Evolutionary conservation across 2,888 invertebrate genomes (phyloP), one percentile per base, ranked within the genome.

Genomic region (Sphaerophoria taeniata): DNA sequence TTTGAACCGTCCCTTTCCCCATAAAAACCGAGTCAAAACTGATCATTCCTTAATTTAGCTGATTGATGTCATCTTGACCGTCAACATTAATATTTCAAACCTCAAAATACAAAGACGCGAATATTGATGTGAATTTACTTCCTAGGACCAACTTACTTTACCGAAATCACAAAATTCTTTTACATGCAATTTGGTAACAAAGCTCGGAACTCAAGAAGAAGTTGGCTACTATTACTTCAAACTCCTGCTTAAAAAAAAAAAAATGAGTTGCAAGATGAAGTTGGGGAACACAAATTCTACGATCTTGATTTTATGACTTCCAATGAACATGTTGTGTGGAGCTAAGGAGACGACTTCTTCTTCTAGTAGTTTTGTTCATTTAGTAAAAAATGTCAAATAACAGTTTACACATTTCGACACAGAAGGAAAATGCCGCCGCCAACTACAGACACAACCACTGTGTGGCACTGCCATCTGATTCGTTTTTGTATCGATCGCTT

Each of bases 351-450:
- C 39, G 14, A 47, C 36, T 39, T 9, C 39, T 43, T 12, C 39
- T 56, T 49, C 65, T 70, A 70, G 70, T 75, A 73, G 79, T 79
- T 53, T 33, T 34, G 56, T 56, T 79, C 60, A 58, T 56, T 80
- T 75, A 51, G 74, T 63, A 39, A 65, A 74, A 70, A 70, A 73
- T 69, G 53, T 79, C 79, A 69, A 58, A 70, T 47, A 63, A 49
- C 63, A 49, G 53, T 36, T 53, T 45, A 63, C 67, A 70, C 43
- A 67, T 55, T 53, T 31, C 31, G 9, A 43, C 43, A 72, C 49
- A 65, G 65, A 72, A 65, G 49, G 24, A 16, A 71, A 45, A 78
- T 16, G 65, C 78, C 78, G 78, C 56, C 70, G 31, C 2, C 16
- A 16, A 16, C 43, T 11, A 9, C 43, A 11, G 12, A 11, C 9